Conservation (phyloP, 2,113 vertebrate species). For the Ursus arctos region DNA sequence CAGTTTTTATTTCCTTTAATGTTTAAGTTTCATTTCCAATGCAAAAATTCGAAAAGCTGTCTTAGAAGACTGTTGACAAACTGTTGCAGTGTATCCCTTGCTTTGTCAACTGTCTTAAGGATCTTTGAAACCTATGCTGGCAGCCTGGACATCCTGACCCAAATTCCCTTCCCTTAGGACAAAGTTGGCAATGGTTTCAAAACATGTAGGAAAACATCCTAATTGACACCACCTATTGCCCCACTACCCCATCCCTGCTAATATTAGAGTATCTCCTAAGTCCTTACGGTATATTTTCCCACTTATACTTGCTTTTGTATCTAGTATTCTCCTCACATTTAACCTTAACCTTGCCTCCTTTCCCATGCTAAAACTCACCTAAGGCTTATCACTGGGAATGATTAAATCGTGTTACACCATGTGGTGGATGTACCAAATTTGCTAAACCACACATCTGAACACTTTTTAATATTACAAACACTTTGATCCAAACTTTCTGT, state of each 20-base stretch:
- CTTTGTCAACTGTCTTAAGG: not conserved
- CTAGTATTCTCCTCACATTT: not conserved
- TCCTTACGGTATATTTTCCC: not conserved
- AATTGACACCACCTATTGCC: not conserved
- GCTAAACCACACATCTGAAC: not conserved
- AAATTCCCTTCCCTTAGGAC: not conserved
- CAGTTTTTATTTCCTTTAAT: conserved; percentile 11
- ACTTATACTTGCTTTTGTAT: not conserved
- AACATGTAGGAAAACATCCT: not conserved
- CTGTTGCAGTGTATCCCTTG: not conserved
- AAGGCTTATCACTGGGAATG: not conserved
- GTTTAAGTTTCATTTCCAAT: conserved; percentile 29
- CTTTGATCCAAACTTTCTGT: not conserved
- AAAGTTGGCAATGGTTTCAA: not conserved
- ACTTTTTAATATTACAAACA: not conserved
- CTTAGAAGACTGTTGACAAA: not conserved
- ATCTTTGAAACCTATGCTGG: not conserved
- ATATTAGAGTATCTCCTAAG: not conserved
- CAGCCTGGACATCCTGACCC: not conserved
- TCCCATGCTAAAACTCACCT: not conserved
- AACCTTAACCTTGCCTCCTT: not conserved
- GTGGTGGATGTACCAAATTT: not conserved
- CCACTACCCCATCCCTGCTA: not conserved
- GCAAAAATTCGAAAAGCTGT: not conserved
- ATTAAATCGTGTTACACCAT: not conserved